Evolutionary conservation across 2,113 vertebrate genomes (phyloP).

Genomic region (Engystomops pustulosus): DNA sequence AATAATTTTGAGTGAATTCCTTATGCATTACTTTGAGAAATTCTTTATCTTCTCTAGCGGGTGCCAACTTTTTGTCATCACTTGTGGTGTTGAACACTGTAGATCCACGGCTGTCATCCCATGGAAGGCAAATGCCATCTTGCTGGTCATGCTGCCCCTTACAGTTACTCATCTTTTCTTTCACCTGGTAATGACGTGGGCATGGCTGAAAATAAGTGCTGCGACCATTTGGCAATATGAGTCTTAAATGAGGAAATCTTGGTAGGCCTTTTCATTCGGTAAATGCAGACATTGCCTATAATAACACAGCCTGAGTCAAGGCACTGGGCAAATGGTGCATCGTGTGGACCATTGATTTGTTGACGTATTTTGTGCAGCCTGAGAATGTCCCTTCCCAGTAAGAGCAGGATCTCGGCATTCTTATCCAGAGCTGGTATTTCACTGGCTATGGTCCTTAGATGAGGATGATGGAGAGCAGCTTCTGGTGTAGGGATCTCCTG

Average conservation of each 20-base stretch:
- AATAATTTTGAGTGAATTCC: not conserved
- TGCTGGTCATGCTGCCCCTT: too few species aligned
- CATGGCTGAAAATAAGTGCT: too few species aligned
- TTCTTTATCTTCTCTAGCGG: not conserved
- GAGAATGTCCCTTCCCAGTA: constrained; percentile 14
- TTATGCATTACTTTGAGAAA: not conserved
- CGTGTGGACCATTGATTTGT: too few species aligned
- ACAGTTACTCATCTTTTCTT: too few species aligned
- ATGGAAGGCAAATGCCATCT: not conserved
- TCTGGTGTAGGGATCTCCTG: too few species aligned
- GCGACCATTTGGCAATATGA: not conserved
- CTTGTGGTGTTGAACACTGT: constrained; percentile 8
- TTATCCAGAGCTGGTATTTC: too few species aligned
- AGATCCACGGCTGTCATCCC: not conserved
- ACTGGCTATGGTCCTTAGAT: too few species aligned
- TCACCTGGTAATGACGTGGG: too few species aligned
- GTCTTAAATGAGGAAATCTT: constrained; percentile 21
- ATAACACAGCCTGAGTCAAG: constrained; percentile 29
- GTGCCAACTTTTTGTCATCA: not conserved
- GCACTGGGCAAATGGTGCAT: not conserved
- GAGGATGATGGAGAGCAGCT: too few species aligned
- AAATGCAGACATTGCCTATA: constrained; percentile 10
- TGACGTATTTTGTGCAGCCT: constrained; percentile 2
- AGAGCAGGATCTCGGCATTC: not conserved
- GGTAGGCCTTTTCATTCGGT: not conserved